Base-by-base conservation (phyloP, 2,888 invertebrate genomes). In the Malacosoma neustria region DNA sequence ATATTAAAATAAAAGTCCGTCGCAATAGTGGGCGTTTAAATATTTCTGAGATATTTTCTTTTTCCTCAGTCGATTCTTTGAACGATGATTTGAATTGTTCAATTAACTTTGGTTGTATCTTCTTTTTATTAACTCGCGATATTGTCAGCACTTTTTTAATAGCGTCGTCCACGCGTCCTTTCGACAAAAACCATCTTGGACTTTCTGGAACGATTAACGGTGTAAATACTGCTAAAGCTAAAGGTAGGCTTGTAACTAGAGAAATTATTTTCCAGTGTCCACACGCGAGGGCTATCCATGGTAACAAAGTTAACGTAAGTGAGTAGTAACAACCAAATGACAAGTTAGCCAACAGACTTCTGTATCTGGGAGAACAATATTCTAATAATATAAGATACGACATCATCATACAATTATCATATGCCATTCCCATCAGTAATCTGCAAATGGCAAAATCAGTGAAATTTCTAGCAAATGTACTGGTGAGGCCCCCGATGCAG, bases 321-420 rank as follows among this genome's bases (percentile, higher is more conserved):
- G 66, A 54, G 39, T 72, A 76, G 49, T 74, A 76, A 34, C 63
- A 32, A 39, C 64, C 66, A 40, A 74, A 71, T 3, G 74, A 53
- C 40, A 62, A 38, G 39, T 72, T 73, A 3, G 72, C 54, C 31
- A 74, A 43, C 3, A 73, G 32, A 11, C 71, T 64, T 46, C 72
- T 69, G 39, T 76, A 72, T 34, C 59, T 72, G 30, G 75, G 75
- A 9, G 70, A 67, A 2, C 67, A 57, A 34, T 73, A 75, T 51
- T 76, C 75, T 30, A 76, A 48, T n/a, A 72, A 55, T 2, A 74
- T 44, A 1, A 74, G 55, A 41, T 72, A 76, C 1, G 61, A 55
- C 67, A 74, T 71, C 41, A 67, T 61, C 62, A 72, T 66, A 29
- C 68, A 68, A 34, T 70, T 74, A 34, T 75, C 75, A 36, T 70